Percentiles rank a stretch among this genome's conserved stretches.
Conservation (phyloP, 2,797 vertebrate genomes). For the Sebastes reedi region DNA sequence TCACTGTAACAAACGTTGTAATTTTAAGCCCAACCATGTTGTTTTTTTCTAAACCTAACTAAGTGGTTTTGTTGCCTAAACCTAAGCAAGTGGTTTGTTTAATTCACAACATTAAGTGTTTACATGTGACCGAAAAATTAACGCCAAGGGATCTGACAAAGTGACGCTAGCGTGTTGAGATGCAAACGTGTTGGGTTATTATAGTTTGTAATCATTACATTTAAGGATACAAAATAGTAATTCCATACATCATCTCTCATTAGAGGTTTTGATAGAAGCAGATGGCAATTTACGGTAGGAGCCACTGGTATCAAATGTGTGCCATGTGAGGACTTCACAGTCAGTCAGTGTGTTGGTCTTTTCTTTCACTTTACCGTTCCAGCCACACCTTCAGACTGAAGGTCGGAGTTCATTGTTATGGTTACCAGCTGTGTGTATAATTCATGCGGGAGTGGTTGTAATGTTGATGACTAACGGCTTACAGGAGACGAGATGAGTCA, state of each 20-base stretch:
- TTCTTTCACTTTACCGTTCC: background rate
- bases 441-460: conserved; percentile 39
- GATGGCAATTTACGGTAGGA: background rate
- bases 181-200: too few relatives aligned
- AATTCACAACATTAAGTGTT: too few relatives aligned
- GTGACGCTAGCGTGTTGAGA: too few relatives aligned
- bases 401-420: conserved; percentile 46
- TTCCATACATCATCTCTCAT: background rate
- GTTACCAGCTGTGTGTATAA: conserved; percentile 54
- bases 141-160: too few relatives aligned
- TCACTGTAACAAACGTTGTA: too few relatives aligned
- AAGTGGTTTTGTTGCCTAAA: too few relatives aligned
- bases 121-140: too few relatives aligned
- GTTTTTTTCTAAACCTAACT: too few relatives aligned
- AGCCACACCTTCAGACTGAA: conserved; percentile 18
- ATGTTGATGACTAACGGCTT: conserved; percentile 13
- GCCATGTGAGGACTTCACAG: background rate
- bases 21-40: too few relatives aligned
- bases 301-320: background rate
- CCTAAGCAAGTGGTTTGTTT: too few relatives aligned
- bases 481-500: conserved; percentile 26
- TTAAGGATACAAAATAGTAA: background rate
- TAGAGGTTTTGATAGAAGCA: too few relatives aligned
- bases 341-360: background rate
- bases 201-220: too few relatives aligned